These are phyloP conservation scores for Antitype chi DNA, from an alignment of 2,888 invertebrate species.

Conservation along the genomic window DNA sequence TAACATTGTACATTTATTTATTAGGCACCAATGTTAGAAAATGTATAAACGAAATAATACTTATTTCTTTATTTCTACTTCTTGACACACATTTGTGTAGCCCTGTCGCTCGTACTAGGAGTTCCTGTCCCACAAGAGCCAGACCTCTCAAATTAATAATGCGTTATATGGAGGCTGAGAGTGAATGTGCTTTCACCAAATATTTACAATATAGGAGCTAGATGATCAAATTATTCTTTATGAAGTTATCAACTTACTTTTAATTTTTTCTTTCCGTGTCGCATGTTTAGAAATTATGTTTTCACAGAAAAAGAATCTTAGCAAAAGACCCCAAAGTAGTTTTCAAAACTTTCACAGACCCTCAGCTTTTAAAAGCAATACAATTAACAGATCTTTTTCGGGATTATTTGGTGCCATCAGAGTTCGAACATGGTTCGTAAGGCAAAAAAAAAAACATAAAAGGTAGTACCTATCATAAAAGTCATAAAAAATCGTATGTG, in stretches of 20 bases:
- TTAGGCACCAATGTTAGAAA: background rate
- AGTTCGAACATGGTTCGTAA: background rate
- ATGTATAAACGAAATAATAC: background rate
- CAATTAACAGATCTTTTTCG: background rate
- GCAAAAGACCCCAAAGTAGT: background rate
- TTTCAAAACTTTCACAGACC: background rate
- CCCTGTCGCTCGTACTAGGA: background rate
- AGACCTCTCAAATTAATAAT: background rate
- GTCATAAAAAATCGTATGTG: background rate
- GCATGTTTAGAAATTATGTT: background rate
- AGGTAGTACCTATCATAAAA: background rate
- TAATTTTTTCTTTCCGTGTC: background rate
- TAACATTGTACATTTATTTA: background rate
- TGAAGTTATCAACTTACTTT: background rate
- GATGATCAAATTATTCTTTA: background rate
- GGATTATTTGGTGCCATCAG: background rate
- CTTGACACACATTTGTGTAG: background rate
- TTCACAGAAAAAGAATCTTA: background rate
- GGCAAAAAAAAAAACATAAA: background rate
- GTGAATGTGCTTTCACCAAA: background rate
- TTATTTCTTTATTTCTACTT: background rate
- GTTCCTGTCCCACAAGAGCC: background rate
- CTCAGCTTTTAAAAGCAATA: background rate
- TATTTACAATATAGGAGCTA: background rate
- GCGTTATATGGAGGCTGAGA: background rate